Evolutionary conservation across 2,113 vertebrate genomes (phyloP).

Genomic region (Nesoenas mayeri): DNA sequence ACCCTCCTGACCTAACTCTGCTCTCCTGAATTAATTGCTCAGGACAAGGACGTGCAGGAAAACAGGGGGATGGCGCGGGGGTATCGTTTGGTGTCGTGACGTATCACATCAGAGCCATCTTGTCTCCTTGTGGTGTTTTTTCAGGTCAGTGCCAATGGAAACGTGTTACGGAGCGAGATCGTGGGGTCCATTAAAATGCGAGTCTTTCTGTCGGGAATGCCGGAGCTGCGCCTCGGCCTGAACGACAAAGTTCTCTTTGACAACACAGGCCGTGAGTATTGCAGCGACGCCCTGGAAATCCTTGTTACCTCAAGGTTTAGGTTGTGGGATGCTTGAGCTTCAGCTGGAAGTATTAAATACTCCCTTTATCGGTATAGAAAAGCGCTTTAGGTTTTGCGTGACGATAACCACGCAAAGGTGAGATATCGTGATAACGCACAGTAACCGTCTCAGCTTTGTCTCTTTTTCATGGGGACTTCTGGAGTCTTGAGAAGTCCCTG

Average conservation of each 20-base stretch:
- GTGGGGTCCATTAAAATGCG: slow-evolving; percentile 99
- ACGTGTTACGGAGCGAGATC: slow-evolving; percentile 94
- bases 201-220: slow-evolving; percentile 97
- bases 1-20: not conserved
- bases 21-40: not conserved
- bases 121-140: accelerated
- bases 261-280: slow-evolving; percentile 96
- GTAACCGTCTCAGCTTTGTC: not conserved
- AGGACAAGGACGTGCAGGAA: not conserved
- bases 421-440: not conserved
- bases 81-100: not conserved
- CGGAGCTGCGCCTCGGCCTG: slow-evolving; percentile 91
- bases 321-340: not conserved
- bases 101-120: accelerated
- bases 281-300: accelerated
- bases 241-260: slow-evolving; percentile 99
- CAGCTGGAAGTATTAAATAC: not conserved
- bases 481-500: not conserved
- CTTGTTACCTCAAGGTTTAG: accelerated
- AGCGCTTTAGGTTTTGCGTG: not conserved
- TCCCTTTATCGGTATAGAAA: not conserved
- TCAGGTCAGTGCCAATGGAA: slow-evolving; percentile 96
- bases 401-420: not conserved
- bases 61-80: not conserved
- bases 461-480: not conserved